Evolutionary conservation across 2,888 invertebrate species (phyloP), one percentile per base, ranked within the genome.

Genomic region (Thymelicus acteon): DNA sequence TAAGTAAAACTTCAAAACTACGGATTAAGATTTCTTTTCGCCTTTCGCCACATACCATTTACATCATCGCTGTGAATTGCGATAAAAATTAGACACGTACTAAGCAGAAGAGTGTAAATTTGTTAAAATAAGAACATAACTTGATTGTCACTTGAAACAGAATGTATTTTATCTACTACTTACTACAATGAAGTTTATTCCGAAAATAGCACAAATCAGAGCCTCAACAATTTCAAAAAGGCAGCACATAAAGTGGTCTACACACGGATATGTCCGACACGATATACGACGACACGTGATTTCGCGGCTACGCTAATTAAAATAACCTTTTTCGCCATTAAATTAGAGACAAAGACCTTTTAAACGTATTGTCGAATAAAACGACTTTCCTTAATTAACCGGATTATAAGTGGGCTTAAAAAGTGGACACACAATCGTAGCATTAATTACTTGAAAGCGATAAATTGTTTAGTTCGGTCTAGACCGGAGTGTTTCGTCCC

Each of bases 391-490:
- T 78, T 78, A 79, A 80, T 79, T 78, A 79, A 77, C 74, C 72
- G 69, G 64, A 75, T 68, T 65, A 64, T 58, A 73, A 74, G 72
- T 74, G 60, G 47, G 54, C 37, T 71, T 61, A 74, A 77, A 76
- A 77, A 77, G 74, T 76, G 65, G 63, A 75, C 62, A 75, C 75
- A 80, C 79, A 80, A 81, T 78, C 74, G 77, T 76, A 72, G 76
- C 84, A 81, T 87, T 85, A 85, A 88, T 88, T 88, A 82, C 80
- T 78, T 75, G 73, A 75, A 77, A 76, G 78, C 77, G 81, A 85
- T 85, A 88, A 85, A 88, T 87, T 82, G 77, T 76, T 71, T 71
- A 60, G 73, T 75, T 72, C 73, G 58, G 71, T 72, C 61, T 57
- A 66, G 65, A 4, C 44, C 47, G 37, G 48, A 69, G 69, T 75